Conservation (phyloP, 2,113 vertebrate genomes). For the Atractosteus spatula region DNA sequence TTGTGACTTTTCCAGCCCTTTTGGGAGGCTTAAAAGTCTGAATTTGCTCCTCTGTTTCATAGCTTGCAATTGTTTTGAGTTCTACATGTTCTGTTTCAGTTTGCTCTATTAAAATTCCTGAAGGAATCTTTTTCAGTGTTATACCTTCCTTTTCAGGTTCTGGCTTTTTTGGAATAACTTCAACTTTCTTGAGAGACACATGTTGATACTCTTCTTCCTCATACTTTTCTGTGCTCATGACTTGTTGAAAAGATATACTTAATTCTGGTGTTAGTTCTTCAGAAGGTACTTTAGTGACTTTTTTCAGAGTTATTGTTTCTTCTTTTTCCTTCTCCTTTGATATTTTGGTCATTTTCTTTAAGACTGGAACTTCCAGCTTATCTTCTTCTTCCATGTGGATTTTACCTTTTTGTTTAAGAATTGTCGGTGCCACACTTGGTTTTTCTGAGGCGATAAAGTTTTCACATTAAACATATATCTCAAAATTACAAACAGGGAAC, state of each 20-base stretch:
- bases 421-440: conserved; percentile 45
- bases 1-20: conserved; percentile 39
- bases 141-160: conserved; percentile 27
- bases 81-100: no score
- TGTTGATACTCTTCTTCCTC: conserved; percentile 25
- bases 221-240: conserved; percentile 38
- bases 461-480: conserved; percentile 58
- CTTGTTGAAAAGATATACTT: conserved; percentile 40
- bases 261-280: conserved; percentile 49
- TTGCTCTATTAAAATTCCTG: no score
- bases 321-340: conserved; percentile 50
- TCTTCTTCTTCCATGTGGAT: conserved; percentile 55
- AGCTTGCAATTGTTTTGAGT: conserved; percentile 25
- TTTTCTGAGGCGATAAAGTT: conserved; percentile 71
- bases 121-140: no score
- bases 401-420: conserved; percentile 66
- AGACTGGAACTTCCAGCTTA: conserved; percentile 42
- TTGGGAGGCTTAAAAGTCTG: conserved; percentile 22
- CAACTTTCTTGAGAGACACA: conserved; percentile 31
- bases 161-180: conserved; percentile 31
- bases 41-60: conserved; percentile 41
- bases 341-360: conserved; percentile 50
- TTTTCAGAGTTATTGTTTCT: conserved; percentile 53
- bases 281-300: conserved; percentile 42
- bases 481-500: conserved; percentile 36